phyloP scores from a whole-genome alignment of 37 sponge, comb jelly and placozoan species.

The Corticium candelabrum region DNA sequence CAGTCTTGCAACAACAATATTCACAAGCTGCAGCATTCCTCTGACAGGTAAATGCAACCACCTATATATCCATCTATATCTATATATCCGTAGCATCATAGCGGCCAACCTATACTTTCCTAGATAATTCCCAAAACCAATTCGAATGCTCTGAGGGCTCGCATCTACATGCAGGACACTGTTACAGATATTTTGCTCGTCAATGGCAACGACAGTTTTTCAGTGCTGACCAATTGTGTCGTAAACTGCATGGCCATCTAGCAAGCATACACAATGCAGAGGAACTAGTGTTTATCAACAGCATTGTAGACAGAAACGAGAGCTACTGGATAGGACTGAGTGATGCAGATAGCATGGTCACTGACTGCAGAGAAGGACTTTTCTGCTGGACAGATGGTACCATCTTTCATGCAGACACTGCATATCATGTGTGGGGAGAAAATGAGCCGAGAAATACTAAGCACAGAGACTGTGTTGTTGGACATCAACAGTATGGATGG shows the following conservation, averaged over 20 bases:
- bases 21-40: too few species aligned
- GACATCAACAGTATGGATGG: constrained; percentile 23
- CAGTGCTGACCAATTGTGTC: constrained; percentile 27
- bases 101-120: too few species aligned
- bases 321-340: constrained; percentile 50
- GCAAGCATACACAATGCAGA: constrained; percentile 15
- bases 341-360: constrained; percentile 14
- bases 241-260: constrained; percentile 10
- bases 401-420: background rate
- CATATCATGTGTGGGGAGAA: too few species aligned
- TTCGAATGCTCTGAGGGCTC: constrained; percentile 20
- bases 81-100: too few species aligned
- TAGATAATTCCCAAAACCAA: too few species aligned
- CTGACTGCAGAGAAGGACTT: constrained; percentile 13
- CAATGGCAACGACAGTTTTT: constrained; percentile 1
- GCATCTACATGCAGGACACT: constrained; percentile 10
- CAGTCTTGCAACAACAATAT: too few species aligned
- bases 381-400: constrained; percentile 37
- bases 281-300: constrained; percentile 34
- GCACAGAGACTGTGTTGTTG: constrained; percentile 39
- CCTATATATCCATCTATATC: too few species aligned
- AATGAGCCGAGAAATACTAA: constrained; percentile 30
- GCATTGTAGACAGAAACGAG: constrained; percentile 11
- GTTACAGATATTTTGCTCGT: constrained; percentile 34
- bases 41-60: too few species aligned